These are phyloP conservation scores for Clunio marinus DNA, from an alignment of 2,888 invertebrate species.

Conservation along the genomic window DNA sequence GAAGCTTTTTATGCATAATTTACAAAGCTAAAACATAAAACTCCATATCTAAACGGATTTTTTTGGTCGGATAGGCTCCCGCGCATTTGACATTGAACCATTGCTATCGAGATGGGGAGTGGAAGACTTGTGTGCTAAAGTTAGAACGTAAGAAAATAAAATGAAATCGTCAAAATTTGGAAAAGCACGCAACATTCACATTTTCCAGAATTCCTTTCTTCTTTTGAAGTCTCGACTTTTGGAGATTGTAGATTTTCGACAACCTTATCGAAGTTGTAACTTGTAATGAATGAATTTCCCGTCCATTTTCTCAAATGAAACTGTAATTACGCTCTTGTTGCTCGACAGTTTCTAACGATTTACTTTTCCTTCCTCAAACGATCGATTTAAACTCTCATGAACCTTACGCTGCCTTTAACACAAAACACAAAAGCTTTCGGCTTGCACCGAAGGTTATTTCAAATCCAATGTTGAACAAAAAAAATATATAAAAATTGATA, in stretches of 20 bases:
- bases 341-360: background rate
- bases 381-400: background rate
- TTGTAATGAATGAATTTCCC: conserved; percentile 8
- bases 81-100: conserved; percentile 35
- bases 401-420: background rate
- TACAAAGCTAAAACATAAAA: background rate
- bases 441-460: background rate
- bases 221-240: background rate
- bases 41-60: background rate
- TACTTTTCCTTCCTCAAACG: background rate
- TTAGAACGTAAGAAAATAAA: background rate
- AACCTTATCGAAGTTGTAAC: background rate
- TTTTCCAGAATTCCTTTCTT: background rate
- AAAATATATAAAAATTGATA: no score
- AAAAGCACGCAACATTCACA: conserved; percentile 37
- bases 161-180: background rate
- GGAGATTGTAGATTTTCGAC: no score
- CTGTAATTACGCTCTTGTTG: no score
- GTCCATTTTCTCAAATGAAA: background rate
- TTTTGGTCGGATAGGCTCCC: conserved; percentile 2
- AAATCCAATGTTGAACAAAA: background rate
- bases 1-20: conserved; percentile 30
- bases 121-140: no score
- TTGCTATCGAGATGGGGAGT: conserved; percentile 9
- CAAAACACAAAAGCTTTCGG: no score